These are phyloP conservation scores for Antheraea yamamai DNA, from an alignment of 2,888 invertebrate genomes.

Conservation along the genomic window DNA sequence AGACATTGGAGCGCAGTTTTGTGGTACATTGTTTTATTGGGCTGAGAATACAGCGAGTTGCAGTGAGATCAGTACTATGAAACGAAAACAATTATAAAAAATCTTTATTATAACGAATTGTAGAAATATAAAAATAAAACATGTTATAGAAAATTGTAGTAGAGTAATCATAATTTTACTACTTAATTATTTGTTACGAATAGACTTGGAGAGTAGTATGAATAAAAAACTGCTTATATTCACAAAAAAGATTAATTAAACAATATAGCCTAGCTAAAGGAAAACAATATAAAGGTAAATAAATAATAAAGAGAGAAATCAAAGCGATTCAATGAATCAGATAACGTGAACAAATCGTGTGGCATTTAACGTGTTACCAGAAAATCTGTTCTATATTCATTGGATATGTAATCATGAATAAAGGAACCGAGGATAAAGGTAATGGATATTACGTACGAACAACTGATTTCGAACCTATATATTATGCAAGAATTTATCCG, in stretches of 20 bases:
- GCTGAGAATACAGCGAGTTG: too few species aligned
- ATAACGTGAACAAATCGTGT: background rate
- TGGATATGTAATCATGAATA: slow-evolving; percentile 5
- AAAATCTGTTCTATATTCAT: background rate
- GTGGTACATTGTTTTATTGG: too few species aligned
- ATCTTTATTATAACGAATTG: background rate
- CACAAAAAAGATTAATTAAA: background rate
- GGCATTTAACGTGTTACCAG: background rate
- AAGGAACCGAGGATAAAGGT: background rate
- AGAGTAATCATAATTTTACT: background rate
- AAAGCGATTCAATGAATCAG: background rate
- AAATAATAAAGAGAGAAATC: background rate
- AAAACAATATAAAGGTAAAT: background rate
- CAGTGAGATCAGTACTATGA: too few species aligned
- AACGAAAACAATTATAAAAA: too few species aligned
- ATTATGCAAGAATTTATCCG: background rate
- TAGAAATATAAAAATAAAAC: background rate
- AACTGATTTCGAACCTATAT: background rate
- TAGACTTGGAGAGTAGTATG: background rate
- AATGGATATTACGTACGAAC: background rate
- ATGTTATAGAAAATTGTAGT: background rate
- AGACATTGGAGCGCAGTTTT: too few species aligned
- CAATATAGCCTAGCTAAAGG: background rate
- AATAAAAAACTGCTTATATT: background rate
- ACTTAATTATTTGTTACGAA: background rate